These are phyloP conservation scores for Limulus polyphemus DNA, from an alignment of 2,888 invertebrate genomes.

Conservation along the genomic window DNA sequence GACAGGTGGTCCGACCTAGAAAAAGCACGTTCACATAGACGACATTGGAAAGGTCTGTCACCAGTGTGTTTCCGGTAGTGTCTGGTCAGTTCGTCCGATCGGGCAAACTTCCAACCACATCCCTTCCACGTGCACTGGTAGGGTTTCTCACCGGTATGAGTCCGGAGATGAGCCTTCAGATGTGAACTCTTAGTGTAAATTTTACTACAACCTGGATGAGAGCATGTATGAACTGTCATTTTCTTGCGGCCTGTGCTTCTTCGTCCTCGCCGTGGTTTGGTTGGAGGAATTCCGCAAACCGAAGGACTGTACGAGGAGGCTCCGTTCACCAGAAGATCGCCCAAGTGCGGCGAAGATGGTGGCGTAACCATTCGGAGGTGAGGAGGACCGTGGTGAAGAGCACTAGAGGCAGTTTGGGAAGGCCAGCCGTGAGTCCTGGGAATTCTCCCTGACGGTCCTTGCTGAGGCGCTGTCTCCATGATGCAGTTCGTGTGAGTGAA, in stretches of 20 bases:
- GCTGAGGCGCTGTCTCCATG: not conserved
- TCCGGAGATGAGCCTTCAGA: conserved; percentile 48
- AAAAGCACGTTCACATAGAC: conserved; percentile 50
- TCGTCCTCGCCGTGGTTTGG: conserved; percentile 16
- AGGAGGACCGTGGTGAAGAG: not conserved
- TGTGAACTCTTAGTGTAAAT: conserved; percentile 51
- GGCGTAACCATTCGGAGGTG: conserved; percentile 39
- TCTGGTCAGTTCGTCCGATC: conserved; percentile 50
- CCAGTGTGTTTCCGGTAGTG: conserved; percentile 48
- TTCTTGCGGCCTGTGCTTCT: conserved; percentile 40
- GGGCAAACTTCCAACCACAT: conserved; percentile 49
- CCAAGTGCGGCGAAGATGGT: conserved; percentile 41
- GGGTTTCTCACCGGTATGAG: conserved; percentile 53
- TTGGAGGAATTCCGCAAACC: not conserved
- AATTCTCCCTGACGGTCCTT: not conserved
- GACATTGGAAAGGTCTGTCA: conserved; percentile 51
- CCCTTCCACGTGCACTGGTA: conserved; percentile 51
- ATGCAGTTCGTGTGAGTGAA: conserved; percentile 11
- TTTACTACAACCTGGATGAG: conserved; percentile 48
- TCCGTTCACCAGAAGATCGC: conserved; percentile 27
- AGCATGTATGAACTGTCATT: conserved; percentile 42
- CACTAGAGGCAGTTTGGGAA: not conserved
- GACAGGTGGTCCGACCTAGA: conserved; percentile 52
- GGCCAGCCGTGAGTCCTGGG: not conserved
- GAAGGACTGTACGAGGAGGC: not conserved